phyloP scores from a whole-genome alignment of 2,113 vertebrate genomes.

The Centropristis striata region DNA sequence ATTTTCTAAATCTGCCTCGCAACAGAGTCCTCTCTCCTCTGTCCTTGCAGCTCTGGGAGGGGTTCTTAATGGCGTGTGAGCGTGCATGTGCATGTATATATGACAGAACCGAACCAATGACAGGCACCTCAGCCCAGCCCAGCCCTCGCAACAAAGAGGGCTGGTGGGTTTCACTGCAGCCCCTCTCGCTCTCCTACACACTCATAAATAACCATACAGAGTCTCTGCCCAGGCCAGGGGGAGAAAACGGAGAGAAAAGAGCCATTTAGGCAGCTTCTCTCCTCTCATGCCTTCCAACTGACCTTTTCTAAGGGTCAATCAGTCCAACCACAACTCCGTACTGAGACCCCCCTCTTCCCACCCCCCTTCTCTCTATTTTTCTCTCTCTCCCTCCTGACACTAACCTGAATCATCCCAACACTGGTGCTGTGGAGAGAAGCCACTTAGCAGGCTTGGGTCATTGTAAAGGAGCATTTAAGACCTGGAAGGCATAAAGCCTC shows the following conservation, averaged over 20 bases:
- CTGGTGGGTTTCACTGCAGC: slow-evolving; percentile 71
- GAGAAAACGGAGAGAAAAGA: slow-evolving; percentile 76
- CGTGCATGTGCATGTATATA: slow-evolving; percentile 63
- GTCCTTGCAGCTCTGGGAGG: slow-evolving; percentile 73
- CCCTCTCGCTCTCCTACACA: slow-evolving; percentile 78
- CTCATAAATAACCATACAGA: slow-evolving; percentile 83
- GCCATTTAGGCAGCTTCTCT: slow-evolving; percentile 79
- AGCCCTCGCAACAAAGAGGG: slow-evolving; percentile 74
- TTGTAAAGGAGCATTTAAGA: slow-evolving; percentile 66
- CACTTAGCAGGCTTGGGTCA: slow-evolving; percentile 72
- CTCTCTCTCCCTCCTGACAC: slow-evolving; percentile 48
- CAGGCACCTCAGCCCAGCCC: slow-evolving; percentile 69
- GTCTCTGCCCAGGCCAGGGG: slow-evolving; percentile 66
- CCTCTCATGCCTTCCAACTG: slow-evolving; percentile 79
- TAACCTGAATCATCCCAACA: slow-evolving; percentile 71
- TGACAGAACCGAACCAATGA: slow-evolving; percentile 73
- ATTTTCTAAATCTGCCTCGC: slow-evolving; percentile 79
- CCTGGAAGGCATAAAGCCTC: slow-evolving; percentile 64
- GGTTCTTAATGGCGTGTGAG: slow-evolving; percentile 63
- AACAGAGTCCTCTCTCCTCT: slow-evolving; percentile 77
- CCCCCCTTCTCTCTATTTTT: neutral
- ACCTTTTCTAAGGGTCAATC: slow-evolving; percentile 80
- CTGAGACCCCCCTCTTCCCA: neutral
- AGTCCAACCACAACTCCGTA: slow-evolving; percentile 63
- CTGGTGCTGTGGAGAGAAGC: slow-evolving; percentile 55